Base-by-base conservation (phyloP, 1,140 invertebrate genomes). In the Orius laevigatus region DNA sequence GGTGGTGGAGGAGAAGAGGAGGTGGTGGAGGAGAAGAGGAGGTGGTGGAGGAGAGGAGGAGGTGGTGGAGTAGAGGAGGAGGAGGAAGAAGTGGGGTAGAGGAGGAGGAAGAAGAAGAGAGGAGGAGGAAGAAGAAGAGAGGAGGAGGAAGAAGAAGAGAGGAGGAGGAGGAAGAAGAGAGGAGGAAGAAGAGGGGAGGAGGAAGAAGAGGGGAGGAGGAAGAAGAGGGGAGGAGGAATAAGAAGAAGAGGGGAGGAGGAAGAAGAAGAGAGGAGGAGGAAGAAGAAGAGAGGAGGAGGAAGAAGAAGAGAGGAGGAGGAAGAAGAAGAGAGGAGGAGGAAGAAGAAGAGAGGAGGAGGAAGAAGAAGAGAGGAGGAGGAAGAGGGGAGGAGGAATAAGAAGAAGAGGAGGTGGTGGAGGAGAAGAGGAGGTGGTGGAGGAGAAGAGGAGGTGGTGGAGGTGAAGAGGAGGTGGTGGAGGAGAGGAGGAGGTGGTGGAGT, bases 1-100 rank as follows among this genome's bases (percentile, higher is more conserved):
- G 45, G 25, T 12, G 31, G 32, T 32, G 45, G 25, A 33, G 31
- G 32, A 46, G 45, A 34, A 33, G 31, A 18, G 33, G 45, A 34
- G 18, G 31, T 12, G 33, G 45, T 14, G 18, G 31, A 18, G 33
- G 45, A 34, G 18, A 16, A 5, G 33, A 34, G 8, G 16, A 12
- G 6, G 31, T 14, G 32, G 5, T 12, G 5, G 45, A 46, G 32
- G 12, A 5, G 25, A 5, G 33, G 25, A 12, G 33, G 8, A 16
- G 5, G 25, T 2, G 12, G 20, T n/a, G 32, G 33, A 12, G 6
- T 12, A 34, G 45, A 32, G 8, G 31, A 33, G 12, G 45, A 38
- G 32, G 25, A 33, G 31, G 20, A 46, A 12, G 12, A 12, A 32
- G 8, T 14, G 31, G 12, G 32, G 16, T 3, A 12, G 12, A 34